A percentile compares a stretch with the other conserved stretches of the same genome.
phyloP scores from a whole-genome alignment of 2,113 vertebrate species.

The Triplophysa siluroides region DNA sequence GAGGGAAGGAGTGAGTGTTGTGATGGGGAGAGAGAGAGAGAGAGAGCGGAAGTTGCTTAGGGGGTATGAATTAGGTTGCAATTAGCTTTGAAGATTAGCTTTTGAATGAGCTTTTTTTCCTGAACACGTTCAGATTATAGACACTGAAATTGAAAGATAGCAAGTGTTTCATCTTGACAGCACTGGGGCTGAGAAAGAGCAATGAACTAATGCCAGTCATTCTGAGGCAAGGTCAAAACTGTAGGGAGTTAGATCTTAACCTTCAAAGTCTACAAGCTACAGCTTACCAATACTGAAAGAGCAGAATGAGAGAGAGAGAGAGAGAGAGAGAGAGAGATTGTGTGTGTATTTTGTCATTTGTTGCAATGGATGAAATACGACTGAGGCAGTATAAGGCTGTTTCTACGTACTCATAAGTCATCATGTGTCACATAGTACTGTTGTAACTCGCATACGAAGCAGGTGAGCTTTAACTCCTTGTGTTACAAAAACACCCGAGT shows the following conservation, averaged over 20 bases:
- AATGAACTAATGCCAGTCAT: conserved; percentile 10
- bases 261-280: conserved; percentile 14
- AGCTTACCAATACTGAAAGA: not conserved
- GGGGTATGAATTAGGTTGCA: not conserved
- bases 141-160: conserved; percentile 15
- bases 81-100: conserved; percentile 36
- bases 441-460: conserved; percentile 18
- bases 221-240: conserved; percentile 33
- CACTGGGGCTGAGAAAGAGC: conserved; percentile 13
- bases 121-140: conserved; percentile 19
- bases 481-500: not conserved
- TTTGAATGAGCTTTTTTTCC: conserved; percentile 1
- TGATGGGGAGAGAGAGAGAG: conserved; percentile 39
- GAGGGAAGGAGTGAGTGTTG: not conserved
- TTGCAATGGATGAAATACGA: conserved; percentile 28
- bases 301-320: not conserved
- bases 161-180: conserved; percentile 27
- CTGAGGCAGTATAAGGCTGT: conserved; percentile 13
- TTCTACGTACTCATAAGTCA: conserved; percentile 21
- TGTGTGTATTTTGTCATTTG: conserved; percentile 21
- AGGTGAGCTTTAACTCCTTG: not conserved
- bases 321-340: not conserved
- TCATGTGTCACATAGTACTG: conserved; percentile 26
- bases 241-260: conserved; percentile 28
- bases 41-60: not conserved